Evolutionary conservation across 1,140 invertebrate genomes (phyloP).

Genomic region (Bombus ignitus): DNA sequence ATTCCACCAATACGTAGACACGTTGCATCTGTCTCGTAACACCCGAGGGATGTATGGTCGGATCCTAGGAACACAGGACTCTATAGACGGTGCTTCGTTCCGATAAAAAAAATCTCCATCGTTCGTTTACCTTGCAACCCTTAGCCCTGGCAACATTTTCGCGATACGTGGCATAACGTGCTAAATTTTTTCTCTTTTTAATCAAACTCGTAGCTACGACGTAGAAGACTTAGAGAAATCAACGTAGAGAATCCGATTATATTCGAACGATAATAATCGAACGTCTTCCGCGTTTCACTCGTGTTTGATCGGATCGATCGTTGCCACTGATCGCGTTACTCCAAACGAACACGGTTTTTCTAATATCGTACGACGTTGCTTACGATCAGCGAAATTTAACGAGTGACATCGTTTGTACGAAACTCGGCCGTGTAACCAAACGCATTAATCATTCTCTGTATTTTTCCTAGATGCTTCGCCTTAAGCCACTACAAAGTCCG

Average conservation of each 20-base stretch:
- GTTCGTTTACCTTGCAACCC: neutral
- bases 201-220: too few species aligned
- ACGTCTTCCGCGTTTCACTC: too few species aligned
- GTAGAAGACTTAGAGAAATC: too few species aligned
- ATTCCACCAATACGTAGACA: conserved; percentile 44
- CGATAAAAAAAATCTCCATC: conserved; percentile 5
- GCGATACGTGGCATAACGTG: neutral
- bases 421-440: neutral
- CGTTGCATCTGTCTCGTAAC: conserved; percentile 39
- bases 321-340: neutral
- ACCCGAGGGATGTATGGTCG: conserved; percentile 33
- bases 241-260: too few species aligned
- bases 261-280: too few species aligned
- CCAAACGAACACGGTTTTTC: too few species aligned
- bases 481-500: neutral
- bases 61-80: neutral
- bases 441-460: conserved; percentile 1
- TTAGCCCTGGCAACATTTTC: neutral
- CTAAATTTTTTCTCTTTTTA: neutral
- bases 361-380: neutral
- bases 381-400: neutral
- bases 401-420: neutral
- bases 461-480: neutral
- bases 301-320: neutral
- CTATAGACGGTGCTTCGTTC: conserved; percentile 1